These are phyloP conservation scores for Dynastes grantii DNA, from an alignment of 2,888 invertebrate genomes.

Conservation along the genomic window DNA sequence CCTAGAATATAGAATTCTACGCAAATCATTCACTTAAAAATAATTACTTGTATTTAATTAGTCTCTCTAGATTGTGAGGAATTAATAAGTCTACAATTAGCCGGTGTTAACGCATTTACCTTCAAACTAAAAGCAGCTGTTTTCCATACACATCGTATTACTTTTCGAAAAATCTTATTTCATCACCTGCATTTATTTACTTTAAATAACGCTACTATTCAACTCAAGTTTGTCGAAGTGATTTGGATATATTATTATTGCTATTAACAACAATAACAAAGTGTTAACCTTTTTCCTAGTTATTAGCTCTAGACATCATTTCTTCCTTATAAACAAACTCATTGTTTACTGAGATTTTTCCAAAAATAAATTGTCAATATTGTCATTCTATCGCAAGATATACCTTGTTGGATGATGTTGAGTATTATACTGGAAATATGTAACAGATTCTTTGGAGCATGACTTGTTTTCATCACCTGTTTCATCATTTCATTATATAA, in stretches of 20 bases:
- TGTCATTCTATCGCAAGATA: neutral
- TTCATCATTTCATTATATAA: conserved; percentile 7
- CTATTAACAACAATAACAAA: conserved; percentile 20
- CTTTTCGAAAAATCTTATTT: conserved; percentile 35
- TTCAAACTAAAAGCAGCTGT: conserved; percentile 12
- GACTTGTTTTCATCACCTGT: conserved; percentile 7
- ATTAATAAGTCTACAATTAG: conserved; percentile 22
- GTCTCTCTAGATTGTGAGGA: conserved; percentile 16
- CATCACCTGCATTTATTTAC: conserved; percentile 41
- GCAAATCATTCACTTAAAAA: conserved; percentile 47
- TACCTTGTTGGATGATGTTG: neutral
- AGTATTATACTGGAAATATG: too few species aligned
- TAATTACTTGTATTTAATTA: conserved; percentile 49
- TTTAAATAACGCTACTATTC: conserved; percentile 37
- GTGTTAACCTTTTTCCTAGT: conserved; percentile 14
- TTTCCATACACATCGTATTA: conserved; percentile 33
- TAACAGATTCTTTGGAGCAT: neutral
- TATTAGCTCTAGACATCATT: neutral
- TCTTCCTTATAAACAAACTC: neutral
- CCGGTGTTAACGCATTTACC: conserved; percentile 16
- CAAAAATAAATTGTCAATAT: neutral
- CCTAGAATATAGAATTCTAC: conserved; percentile 6
- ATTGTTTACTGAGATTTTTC: neutral
- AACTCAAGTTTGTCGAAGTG: conserved; percentile 1
- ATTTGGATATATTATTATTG: conserved; percentile 31